Evolutionary conservation across 2,797 vertebrate genomes (phyloP).

Genomic region (Graptemys geographica): DNA sequence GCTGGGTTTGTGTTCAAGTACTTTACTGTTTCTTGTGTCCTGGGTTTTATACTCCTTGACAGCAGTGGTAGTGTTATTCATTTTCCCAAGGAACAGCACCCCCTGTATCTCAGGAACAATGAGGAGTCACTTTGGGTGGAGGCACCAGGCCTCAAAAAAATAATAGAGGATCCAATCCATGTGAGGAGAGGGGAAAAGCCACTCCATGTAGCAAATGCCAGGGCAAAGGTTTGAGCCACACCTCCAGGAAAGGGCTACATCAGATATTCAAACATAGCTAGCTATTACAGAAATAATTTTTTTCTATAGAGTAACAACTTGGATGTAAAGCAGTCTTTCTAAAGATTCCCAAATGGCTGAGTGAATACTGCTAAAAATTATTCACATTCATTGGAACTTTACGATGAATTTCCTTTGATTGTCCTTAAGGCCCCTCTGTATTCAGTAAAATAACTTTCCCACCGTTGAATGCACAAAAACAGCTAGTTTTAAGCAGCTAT

Average conservation of each 20-base stretch:
- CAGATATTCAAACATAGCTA: not conserved
- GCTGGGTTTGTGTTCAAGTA: not conserved
- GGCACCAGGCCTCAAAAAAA: not conserved
- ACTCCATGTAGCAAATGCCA: not conserved
- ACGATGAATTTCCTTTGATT: not conserved
- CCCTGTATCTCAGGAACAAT: not conserved
- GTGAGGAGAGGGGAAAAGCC: not conserved
- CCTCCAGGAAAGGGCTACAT: not conserved
- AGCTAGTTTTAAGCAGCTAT: not conserved
- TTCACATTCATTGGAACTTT: not conserved
- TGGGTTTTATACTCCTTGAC: not conserved
- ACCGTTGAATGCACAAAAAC: not conserved
- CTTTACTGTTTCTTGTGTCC: not conserved
- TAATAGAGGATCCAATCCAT: not conserved
- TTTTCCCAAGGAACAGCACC: not conserved
- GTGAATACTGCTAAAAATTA: not conserved
- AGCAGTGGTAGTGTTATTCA: not conserved
- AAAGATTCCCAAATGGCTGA: not conserved
- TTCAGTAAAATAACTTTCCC: not conserved
- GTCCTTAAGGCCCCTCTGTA: not conserved
- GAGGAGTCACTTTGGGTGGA: not conserved
- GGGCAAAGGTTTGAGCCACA: not conserved
- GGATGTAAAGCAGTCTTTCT: not conserved
- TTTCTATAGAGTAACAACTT: not conserved
- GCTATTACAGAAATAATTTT: accelerated